phyloP scores from a whole-genome alignment of 2,797 vertebrate genomes.

The Gymnoscopelus microlampas region DNA sequence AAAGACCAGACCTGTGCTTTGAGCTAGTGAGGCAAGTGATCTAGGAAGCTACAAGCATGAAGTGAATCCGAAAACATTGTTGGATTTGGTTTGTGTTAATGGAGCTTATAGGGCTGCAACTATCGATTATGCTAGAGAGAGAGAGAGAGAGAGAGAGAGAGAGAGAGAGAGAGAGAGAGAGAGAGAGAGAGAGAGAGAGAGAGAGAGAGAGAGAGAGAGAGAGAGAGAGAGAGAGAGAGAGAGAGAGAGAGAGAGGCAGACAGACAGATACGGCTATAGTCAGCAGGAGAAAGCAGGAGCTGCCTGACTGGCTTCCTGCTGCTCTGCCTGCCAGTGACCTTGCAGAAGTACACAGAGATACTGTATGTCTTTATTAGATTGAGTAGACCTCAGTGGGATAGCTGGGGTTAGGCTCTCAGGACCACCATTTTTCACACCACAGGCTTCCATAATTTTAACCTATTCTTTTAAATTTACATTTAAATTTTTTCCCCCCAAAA shows the following conservation, averaged over 20 bases:
- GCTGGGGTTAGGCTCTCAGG: slow-evolving; percentile 16
- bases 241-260: no score
- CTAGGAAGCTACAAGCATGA: background rate
- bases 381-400: slow-evolving; percentile 18
- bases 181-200: no score
- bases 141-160: no score
- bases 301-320: slow-evolving; percentile 36
- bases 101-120: no score
- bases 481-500: no score
- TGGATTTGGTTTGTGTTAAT: background rate
- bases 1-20: background rate
- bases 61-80: background rate
- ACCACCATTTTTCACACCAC: no score
- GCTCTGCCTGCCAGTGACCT: slow-evolving; percentile 59
- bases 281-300: slow-evolving; percentile 31
- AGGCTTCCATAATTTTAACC: no score
- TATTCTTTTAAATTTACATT: no score
- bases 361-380: slow-evolving; percentile 31
- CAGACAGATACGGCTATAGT: background rate
- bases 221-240: no score
- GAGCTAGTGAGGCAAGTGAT: background rate
- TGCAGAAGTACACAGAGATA: slow-evolving; percentile 39
- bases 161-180: no score
- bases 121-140: no score
- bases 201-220: no score